Evolutionary conservation across 64 coral and sea anemone species (phyloP).

Genomic region (Pocillopora damicornis): DNA sequence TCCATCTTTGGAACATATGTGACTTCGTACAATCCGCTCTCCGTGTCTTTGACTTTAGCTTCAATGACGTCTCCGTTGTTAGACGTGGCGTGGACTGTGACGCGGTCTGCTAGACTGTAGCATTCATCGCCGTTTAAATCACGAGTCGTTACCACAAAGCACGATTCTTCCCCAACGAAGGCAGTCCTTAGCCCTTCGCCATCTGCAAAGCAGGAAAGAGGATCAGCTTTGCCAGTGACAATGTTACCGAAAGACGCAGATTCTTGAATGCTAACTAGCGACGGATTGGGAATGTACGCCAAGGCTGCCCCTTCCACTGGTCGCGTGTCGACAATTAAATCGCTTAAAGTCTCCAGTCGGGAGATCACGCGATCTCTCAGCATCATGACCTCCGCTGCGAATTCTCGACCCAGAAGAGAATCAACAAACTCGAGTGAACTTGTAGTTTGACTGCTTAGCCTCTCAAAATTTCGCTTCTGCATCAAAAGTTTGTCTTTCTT

Average conservation of each 20-base stretch:
- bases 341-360: not conserved
- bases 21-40: conserved; percentile 69
- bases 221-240: conserved; percentile 67
- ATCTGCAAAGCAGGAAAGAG: conserved; percentile 61
- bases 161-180: conserved; percentile 75
- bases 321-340: conserved; percentile 54
- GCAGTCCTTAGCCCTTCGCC: conserved; percentile 64
- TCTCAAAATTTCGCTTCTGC: conserved; percentile 65
- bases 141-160: conserved; percentile 68
- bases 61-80: conserved; percentile 66
- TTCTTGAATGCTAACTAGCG: conserved; percentile 41
- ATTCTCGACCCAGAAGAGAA: conserved; percentile 53
- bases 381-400: conserved; percentile 67
- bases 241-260: conserved; percentile 59
- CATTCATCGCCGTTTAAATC: conserved; percentile 74
- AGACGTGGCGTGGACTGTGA: conserved; percentile 58
- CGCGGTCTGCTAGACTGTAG: conserved; percentile 73
- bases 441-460: conserved; percentile 55
- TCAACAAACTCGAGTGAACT: conserved; percentile 75
- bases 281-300: conserved; percentile 64
- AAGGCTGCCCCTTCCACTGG: conserved; percentile 70
- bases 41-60: conserved; percentile 45
- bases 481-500: conserved; percentile 76
- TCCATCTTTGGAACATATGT: conserved; percentile 58
- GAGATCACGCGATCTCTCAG: conserved; percentile 66